phyloP scores from a whole-genome alignment of 2,797 vertebrate genomes.

The Brachyrhaphis roseni region DNA sequence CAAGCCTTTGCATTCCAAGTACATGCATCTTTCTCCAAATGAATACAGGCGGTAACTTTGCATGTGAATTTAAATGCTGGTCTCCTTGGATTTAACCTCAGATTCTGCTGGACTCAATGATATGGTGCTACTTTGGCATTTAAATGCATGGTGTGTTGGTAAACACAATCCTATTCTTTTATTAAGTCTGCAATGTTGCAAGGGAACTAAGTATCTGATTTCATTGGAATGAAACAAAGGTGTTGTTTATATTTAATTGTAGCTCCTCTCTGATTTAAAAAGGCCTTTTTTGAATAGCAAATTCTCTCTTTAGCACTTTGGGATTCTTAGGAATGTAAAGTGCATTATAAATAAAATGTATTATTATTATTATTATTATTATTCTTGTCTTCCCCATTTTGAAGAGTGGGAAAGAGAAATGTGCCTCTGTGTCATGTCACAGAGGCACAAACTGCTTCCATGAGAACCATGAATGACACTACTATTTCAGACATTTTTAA shows the following conservation, averaged over 20 bases:
- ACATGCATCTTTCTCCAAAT: slow-evolving; percentile 44
- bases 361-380: too few species aligned
- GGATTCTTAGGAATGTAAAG: too few species aligned
- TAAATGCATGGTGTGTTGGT: slow-evolving; percentile 37
- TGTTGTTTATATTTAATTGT: not conserved
- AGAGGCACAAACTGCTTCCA: too few species aligned
- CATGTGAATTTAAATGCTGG: slow-evolving; percentile 31
- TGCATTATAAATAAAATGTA: too few species aligned
- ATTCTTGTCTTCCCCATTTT: not conserved
- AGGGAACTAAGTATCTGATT: slow-evolving; percentile 33
- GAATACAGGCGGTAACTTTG: slow-evolving; percentile 37
- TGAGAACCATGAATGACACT: not conserved
- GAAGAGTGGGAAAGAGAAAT: not conserved
- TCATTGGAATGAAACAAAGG: not conserved
- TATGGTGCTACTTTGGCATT: slow-evolving; percentile 24
- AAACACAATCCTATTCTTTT: slow-evolving; percentile 18
- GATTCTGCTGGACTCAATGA: slow-evolving; percentile 20
- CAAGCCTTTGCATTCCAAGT: slow-evolving; percentile 45
- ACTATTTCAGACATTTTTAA: not conserved
- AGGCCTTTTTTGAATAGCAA: not conserved
- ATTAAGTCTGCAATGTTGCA: slow-evolving; percentile 42
- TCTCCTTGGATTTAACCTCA: slow-evolving; percentile 49
- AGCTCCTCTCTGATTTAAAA: not conserved
- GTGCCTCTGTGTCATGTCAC: not conserved
- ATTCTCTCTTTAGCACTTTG: too few species aligned